Evolutionary conservation across 2,113 vertebrate genomes (phyloP), one percentile per base, ranked within the genome.

Genomic region (Sylvicapra grimmia): DNA sequence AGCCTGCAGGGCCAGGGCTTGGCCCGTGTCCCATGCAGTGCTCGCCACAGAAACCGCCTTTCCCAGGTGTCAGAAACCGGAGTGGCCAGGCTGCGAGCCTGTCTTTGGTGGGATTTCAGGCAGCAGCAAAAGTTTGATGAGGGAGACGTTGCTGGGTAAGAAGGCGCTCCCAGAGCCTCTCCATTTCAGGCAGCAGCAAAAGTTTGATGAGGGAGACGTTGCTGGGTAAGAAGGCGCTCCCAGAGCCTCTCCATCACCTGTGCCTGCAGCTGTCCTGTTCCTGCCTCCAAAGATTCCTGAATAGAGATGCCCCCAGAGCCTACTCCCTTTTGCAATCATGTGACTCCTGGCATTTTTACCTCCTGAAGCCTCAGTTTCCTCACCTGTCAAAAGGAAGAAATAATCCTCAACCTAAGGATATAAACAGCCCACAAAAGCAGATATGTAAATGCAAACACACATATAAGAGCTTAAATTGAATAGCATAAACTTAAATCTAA

Each of bases 341-440:
- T 15, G 29, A 84, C 29, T 54, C 21, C 36, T 33, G 16, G 23
- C 79, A 47, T 18, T 27, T 72, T 88, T 72, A 85, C 10, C 63
- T 75, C n/a, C 47, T 77, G 29, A 83, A 96, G 53, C n/a, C 27
- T 93, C n/a, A 27, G 54, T n/a, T 89, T 72, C 21, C 54, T 75
- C 16, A 2, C 10, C 51, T n/a, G 33, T 68, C 85, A 47, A 93
- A 75, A 79, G 44, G 25, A 47, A 89, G n/a, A 54, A 89, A 63
- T 49, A 65, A 49, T 2, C 23, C 27, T 68, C 15, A 1, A 96
- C 51, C 33, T 90, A 86, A 90, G 58, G 33, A 51, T n/a, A 77
- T 3, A 72, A 83, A 63, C 27, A 94, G 23, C 54, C 72, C 93
- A 83, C 15, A 40, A 72, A 86, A 94, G 61, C 56, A 87, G 51